These are phyloP conservation scores for Vespertilio murinus DNA, from an alignment of 2,797 vertebrate genomes.

Conservation along the genomic window DNA sequence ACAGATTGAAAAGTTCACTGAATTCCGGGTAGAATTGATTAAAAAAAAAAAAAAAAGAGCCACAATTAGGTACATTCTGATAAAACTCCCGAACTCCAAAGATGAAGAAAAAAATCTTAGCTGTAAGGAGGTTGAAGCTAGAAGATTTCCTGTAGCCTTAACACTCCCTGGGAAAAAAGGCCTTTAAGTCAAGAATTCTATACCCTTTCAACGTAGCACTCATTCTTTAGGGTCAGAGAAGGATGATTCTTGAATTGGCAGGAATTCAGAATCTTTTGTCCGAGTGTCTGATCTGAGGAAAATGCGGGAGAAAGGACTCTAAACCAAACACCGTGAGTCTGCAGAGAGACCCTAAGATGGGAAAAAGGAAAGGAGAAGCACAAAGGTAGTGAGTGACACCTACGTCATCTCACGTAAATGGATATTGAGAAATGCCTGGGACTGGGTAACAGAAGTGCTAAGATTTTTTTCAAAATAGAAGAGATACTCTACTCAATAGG, in stretches of 20 bases:
- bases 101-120: neutral
- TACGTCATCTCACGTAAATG: neutral
- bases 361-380: neutral
- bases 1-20: neutral
- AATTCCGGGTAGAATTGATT: neutral
- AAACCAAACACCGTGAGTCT: neutral
- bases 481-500: neutral
- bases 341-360: neutral
- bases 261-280: neutral
- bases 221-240: neutral
- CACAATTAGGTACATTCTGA: neutral
- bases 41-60: neutral
- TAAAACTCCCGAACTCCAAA: neutral
- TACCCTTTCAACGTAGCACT: neutral
- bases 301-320: neutral
- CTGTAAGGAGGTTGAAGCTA: neutral
- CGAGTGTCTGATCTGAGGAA: neutral
- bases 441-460: neutral
- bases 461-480: neutral
- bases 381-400: neutral
- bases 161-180: neutral
- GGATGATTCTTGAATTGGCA: neutral
- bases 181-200: neutral
- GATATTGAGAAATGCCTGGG: neutral
- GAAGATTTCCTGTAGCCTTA: neutral